These are phyloP conservation scores for Deilephila porcellus DNA, from an alignment of 2,888 invertebrate genomes.

Conservation along the genomic window DNA sequence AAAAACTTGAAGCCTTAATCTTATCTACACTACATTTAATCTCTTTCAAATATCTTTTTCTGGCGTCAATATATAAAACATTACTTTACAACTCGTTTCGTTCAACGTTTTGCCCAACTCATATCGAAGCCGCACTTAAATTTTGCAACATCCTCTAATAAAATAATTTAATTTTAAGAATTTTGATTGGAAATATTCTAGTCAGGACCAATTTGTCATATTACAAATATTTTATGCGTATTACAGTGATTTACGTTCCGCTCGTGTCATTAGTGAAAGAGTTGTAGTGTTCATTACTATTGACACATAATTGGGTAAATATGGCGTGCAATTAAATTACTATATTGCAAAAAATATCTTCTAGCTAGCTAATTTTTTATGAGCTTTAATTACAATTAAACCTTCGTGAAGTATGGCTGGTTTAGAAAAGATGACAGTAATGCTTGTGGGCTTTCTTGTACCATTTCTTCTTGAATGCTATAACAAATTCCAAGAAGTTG, in stretches of 20 bases:
- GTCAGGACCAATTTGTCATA: neutral
- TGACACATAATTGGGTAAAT: too few relatives aligned
- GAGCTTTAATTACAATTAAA: too few relatives aligned
- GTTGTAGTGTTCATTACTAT: too few relatives aligned
- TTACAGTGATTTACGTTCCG: neutral
- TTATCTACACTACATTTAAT: neutral
- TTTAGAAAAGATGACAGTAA: too few relatives aligned
- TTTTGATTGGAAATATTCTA: constrained; percentile 14
- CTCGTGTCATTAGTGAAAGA: neutral
- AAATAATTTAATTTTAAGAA: neutral
- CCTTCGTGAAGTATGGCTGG: too few relatives aligned
- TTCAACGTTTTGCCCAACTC: neutral
- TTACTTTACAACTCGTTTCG: neutral
- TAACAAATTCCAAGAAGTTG: too few relatives aligned
- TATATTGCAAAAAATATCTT: too few relatives aligned
- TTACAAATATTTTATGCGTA: constrained; percentile 5
- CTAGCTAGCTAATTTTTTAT: too few relatives aligned
- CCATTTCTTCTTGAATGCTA: too few relatives aligned
- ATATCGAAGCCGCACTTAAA: neutral
- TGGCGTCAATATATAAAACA: neutral
- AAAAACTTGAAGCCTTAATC: neutral
- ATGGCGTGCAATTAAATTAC: too few relatives aligned
- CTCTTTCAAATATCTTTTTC: neutral
- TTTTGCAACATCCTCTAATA: constrained; percentile 21
- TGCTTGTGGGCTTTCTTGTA: too few relatives aligned